Evolutionary conservation across 2,797 vertebrate genomes (phyloP).

Genomic region (Bucorvus abyssinicus): DNA sequence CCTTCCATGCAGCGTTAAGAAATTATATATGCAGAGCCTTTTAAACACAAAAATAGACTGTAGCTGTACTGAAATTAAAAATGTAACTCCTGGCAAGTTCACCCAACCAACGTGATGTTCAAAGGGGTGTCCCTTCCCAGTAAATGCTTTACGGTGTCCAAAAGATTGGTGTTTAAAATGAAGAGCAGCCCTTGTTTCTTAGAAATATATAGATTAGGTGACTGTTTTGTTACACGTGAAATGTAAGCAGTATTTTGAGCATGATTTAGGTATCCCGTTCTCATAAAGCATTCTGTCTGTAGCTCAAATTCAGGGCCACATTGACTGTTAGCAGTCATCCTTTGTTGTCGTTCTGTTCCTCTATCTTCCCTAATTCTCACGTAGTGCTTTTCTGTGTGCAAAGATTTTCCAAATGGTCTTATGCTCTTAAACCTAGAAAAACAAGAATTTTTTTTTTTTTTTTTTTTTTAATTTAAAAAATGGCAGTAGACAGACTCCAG

Average conservation of each 20-base stretch:
- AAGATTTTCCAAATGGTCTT: slow-evolving; percentile 9
- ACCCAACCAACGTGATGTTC: background rate
- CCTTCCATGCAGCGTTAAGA: background rate
- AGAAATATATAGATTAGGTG: background rate
- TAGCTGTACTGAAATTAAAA: slow-evolving; percentile 24
- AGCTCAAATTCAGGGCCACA: slow-evolving; percentile 16
- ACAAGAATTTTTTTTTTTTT: background rate
- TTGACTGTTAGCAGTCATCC: background rate
- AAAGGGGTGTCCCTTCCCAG: background rate
- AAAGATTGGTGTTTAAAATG: background rate
- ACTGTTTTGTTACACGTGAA: background rate
- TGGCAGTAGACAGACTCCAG: background rate
- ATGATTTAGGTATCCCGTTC: background rate
- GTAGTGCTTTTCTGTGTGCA: background rate
- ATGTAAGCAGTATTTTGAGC: background rate
- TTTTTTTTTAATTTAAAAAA: background rate
- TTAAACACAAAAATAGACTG: background rate
- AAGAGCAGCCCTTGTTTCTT: background rate
- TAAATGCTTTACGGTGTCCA: background rate
- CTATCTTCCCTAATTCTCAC: background rate
- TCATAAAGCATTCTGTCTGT: background rate
- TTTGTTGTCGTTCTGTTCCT: background rate
- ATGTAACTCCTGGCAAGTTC: background rate
- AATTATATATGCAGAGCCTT: background rate
- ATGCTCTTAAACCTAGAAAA: background rate